Evolutionary conservation across 2,797 vertebrate genomes (phyloP), one percentile per base, ranked within the genome.

Genomic region (Danio kyathit): DNA sequence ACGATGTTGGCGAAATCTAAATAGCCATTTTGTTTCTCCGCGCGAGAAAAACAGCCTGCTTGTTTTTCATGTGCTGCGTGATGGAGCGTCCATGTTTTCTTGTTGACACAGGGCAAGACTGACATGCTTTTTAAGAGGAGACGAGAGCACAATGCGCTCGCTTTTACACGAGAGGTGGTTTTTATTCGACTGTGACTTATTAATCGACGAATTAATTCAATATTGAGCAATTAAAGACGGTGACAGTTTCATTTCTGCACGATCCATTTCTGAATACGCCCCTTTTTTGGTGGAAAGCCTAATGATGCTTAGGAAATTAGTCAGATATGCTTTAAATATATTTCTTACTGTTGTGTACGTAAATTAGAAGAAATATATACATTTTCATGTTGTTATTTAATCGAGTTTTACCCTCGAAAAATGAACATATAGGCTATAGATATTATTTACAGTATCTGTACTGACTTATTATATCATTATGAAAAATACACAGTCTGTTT

Each of bases 31-130:
- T 49, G 43, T 48, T 49, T 77, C 44, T 57, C 40, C 4, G 7
- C 14, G 21, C 19, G 41, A 49, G 17, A 48, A 54, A 49, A 40
- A 38, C 7, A 48, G 9, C n/a, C 54, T 51, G 12, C 14, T 49
- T 82, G 65, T 75, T 48, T 51, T 65, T 72, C 69, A 64, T 71
- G 66, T 76, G 74, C 67, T 83, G 63, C 81, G 83, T 81, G 81
- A 67, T 54, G 59, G 56, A 81, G 86, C 82, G 74, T 87, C 86
- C 86, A 87, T 87, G 84, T 87, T 87, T 76, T 87, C 66, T 79
- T 79, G 82, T 81, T 87, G 84, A 84, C 72, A 80, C 65, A 48
- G 66, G 54, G 56, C 44, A 73, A 69, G 49, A 82, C 67, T 48
- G 38, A 44, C 57, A 74, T 4, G 46, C 38, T 49, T 41, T 46